Evolutionary conservation across 2,888 invertebrate genomes (phyloP).

Genomic region (Cabera pusaria): DNA sequence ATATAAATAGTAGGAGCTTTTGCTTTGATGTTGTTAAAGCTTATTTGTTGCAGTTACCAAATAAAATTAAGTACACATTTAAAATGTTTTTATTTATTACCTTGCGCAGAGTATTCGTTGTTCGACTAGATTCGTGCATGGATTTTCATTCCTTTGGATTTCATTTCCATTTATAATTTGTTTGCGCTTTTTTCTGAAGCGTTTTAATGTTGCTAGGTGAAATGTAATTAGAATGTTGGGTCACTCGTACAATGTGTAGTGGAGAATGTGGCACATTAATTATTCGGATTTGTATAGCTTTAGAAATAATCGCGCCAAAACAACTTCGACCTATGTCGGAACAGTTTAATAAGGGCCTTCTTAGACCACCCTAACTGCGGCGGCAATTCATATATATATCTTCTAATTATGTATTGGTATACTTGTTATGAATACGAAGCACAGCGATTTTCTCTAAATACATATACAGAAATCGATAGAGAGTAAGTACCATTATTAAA

Average conservation of each 20-base stretch:
- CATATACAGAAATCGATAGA: no score
- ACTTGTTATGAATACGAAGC: no score
- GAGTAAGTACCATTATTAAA: no score
- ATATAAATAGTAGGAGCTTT: constrained; percentile 43
- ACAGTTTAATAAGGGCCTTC: no score
- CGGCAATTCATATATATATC: no score
- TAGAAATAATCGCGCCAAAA: no score
- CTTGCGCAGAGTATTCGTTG: constrained; percentile 1
- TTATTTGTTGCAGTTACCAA: constrained; percentile 76
- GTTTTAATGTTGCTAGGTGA: constrained; percentile 10
- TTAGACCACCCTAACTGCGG: no score
- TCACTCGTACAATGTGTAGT: constrained; percentile 12
- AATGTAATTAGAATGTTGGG: constrained; percentile 16
- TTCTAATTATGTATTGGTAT: no score
- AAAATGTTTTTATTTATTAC: constrained; percentile 47
- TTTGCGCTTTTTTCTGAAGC: constrained; percentile 20
- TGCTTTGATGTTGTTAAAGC: constrained; percentile 59
- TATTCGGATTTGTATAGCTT: constrained; percentile 1
- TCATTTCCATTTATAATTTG: constrained; percentile 8
- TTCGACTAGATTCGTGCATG: no score
- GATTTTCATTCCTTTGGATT: not conserved
- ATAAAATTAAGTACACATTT: constrained; percentile 70
- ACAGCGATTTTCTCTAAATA: no score
- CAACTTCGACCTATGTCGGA: no score
- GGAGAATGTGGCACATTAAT: constrained; percentile 5